phyloP scores from a whole-genome alignment of 2,113 vertebrate genomes.

The Natator depressus region DNA sequence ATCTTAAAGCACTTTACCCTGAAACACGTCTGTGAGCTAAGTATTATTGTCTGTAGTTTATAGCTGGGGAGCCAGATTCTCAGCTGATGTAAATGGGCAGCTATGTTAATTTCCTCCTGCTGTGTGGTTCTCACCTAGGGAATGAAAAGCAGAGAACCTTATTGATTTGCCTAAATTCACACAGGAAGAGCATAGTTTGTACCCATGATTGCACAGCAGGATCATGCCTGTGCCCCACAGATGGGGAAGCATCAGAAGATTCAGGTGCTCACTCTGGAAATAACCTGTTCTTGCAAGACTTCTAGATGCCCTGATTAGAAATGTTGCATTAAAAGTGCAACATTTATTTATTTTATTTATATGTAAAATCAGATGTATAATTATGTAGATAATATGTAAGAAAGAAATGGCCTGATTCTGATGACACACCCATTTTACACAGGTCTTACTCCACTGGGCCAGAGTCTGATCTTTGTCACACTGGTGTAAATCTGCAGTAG shows the following conservation, averaged over 20 bases:
- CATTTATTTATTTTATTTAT: not conserved
- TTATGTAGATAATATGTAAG: not conserved
- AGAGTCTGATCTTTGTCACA: not conserved
- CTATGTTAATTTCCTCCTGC: not conserved
- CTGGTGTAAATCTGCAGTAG: not conserved
- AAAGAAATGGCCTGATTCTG: not conserved
- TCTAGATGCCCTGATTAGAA: not conserved
- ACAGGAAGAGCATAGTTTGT: not conserved
- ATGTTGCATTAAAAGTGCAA: not conserved
- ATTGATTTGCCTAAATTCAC: not conserved
- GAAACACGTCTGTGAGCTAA: not conserved
- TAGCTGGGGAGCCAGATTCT: not conserved
- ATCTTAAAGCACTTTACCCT: not conserved
- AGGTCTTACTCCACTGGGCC: not conserved
- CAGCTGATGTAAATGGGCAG: not conserved
- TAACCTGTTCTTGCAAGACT: not conserved
- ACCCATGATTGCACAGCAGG: too few species aligned
- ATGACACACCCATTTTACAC: not conserved
- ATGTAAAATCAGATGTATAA: not conserved
- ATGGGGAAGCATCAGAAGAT: not conserved
- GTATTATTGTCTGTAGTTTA: not conserved
- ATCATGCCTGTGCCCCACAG: not conserved
- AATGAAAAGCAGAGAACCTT: not conserved
- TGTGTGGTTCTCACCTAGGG: not conserved
- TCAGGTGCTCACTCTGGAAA: not conserved